phyloP scores from a whole-genome alignment of 1,140 invertebrate genomes.

The Leptinotarsa undecemlineata region DNA sequence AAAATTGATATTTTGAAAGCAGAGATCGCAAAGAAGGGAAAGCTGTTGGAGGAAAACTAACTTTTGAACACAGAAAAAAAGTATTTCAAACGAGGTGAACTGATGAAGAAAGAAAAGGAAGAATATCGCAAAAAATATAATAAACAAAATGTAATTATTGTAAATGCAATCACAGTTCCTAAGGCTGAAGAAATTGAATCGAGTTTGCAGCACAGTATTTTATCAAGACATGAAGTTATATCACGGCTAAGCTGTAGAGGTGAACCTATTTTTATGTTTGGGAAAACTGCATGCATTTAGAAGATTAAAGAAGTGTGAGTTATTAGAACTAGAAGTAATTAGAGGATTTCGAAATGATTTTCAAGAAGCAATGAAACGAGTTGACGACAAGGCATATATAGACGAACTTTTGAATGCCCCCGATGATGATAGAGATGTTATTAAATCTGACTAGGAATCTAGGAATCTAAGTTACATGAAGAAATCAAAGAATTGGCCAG shows the following conservation, averaged over 20 bases:
- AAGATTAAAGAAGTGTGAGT: conserved; percentile 86
- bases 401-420: conserved; percentile 82
- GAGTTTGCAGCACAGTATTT: conserved; percentile 61
- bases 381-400: conserved; percentile 95
- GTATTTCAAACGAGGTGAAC: conserved; percentile 88
- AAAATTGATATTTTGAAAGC: conserved; percentile 85
- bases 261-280: conserved; percentile 92
- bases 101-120: conserved; percentile 79
- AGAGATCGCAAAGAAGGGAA: conserved; percentile 88
- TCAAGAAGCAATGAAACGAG: conserved; percentile 96
- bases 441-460: conserved; percentile 66
- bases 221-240: conserved; percentile 85
- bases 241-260: conserved; percentile 83
- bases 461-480: conserved; percentile 84
- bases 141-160: conserved; percentile 35
- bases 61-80: conserved; percentile 78
- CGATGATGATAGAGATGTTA: conserved; percentile 41
- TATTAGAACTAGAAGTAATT: conserved; percentile 92
- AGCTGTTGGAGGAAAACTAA: conserved; percentile 79
- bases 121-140: conserved; percentile 76
- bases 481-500: conserved; percentile 83
- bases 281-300: conserved; percentile 89
- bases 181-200: conserved; percentile 51
- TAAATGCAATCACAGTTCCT: conserved; percentile 23
- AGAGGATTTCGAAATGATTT: conserved; percentile 97